Conservation (phyloP, 2,888 invertebrate genomes). For the Clitarchus hookeri region DNA sequence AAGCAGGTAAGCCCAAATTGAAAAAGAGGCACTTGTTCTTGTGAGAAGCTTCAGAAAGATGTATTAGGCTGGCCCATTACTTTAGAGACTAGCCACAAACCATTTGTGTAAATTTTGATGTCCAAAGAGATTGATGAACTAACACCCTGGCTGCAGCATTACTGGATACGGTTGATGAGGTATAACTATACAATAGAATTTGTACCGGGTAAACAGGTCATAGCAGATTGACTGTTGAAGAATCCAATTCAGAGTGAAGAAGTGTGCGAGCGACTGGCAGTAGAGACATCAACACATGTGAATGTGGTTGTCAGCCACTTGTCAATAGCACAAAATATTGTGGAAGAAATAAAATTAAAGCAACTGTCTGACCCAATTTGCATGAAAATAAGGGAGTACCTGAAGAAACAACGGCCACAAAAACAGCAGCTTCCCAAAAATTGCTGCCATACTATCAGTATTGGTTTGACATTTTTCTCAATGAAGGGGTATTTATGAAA, state of each 20-base stretch:
- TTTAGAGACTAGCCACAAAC: neutral
- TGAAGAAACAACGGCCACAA: too few relatives aligned
- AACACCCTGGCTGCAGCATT: neutral
- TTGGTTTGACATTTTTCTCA: too few relatives aligned
- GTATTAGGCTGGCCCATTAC: neutral
- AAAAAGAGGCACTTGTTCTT: neutral
- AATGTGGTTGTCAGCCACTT: neutral
- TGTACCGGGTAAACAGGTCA: neutral
- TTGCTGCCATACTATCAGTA: too few relatives aligned
- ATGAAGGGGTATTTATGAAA: too few relatives aligned
- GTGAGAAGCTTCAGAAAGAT: neutral
- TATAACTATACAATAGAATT: neutral
- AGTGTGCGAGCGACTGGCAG: neutral
- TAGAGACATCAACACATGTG: neutral
- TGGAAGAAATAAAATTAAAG: too few relatives aligned
- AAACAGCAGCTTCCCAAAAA: too few relatives aligned
- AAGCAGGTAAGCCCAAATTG: neutral
- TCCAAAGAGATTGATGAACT: neutral
- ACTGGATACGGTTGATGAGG: neutral
- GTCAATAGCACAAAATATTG: too few relatives aligned
- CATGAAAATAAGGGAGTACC: too few relatives aligned
- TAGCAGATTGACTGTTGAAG: neutral
- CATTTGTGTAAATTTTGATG: neutral
- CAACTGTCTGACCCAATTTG: too few relatives aligned
- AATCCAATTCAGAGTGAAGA: too few relatives aligned